phyloP scores from a whole-genome alignment of 2,888 invertebrate genomes.

The Phoenoteleia sp. region DNA sequence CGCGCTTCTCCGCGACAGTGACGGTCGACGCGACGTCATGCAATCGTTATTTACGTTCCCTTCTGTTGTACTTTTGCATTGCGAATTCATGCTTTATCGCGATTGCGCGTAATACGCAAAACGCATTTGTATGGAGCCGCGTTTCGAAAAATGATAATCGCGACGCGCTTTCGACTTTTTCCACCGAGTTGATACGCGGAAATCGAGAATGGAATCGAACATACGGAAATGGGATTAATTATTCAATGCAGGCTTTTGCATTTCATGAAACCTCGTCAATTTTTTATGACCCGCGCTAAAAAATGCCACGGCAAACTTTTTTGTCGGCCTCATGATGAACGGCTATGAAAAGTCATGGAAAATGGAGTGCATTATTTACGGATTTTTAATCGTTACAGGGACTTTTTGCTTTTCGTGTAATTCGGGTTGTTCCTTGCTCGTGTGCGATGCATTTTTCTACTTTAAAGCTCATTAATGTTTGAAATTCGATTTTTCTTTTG shows the following conservation, averaged over 20 bases:
- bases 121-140: background rate
- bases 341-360: background rate
- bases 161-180: background rate
- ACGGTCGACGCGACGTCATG: background rate
- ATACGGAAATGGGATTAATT: slow-evolving; percentile 8
- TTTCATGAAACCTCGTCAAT: background rate
- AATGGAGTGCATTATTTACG: background rate
- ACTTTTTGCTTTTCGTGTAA: no score
- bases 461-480: slow-evolving; percentile 14
- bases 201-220: background rate
- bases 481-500: no score
- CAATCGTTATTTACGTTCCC: slow-evolving; percentile 21
- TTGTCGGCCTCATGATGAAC: no score
- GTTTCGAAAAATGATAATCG: slow-evolving; percentile 26
- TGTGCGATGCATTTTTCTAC: background rate
- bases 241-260: slow-evolving; percentile 9
- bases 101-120: background rate
- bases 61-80: background rate
- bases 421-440: no score
- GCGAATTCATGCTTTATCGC: slow-evolving; percentile 8
- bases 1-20: background rate
- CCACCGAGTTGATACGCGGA: background rate
- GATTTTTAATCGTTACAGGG: background rate
- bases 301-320: background rate
- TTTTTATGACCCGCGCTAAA: background rate